Base-by-base conservation (phyloP, 1,140 invertebrate genomes). In the Cherax quadricarinatus region DNA sequence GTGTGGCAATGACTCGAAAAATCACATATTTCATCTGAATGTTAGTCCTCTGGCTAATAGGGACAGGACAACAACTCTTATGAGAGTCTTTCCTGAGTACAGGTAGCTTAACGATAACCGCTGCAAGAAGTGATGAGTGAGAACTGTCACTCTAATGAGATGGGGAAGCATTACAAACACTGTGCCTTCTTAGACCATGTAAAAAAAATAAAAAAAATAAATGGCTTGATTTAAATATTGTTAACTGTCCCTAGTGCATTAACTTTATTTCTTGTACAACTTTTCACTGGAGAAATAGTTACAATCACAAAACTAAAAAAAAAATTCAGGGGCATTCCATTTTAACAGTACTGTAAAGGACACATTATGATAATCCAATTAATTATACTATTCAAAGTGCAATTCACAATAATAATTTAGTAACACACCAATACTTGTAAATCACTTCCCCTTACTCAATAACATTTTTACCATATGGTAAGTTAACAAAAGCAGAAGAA, bases 401-500 rank as follows among this genome's bases (percentile, higher is more conserved):
- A 70, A 70, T 85, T 85, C 12, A 81, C n/a, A 70, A 41, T 66
- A 62, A 84, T 75, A 84, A 85, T 70, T 70, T 70, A 41, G 41
- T 4, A 30, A 79, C 53, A 80, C 41, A 88, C 16, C 75, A 88
- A 18, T 80, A 87, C 21, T 78, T 87, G 70, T 79, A 80, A 91
- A 80, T 79, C n/a, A 70, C 89, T 86, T 86, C 84, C 89, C 89
- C 89, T 86, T 80, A 62, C 62, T 79, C 89, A 85, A 51, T 53
- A 60, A 82, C 66, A 24, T 91, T 84, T 49, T 86, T 79, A 79
- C 84, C 75, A 82, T 60, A 79, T 75, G 85, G 89, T 80, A 86
- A 91, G 89, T 91, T 91, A 91, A 91, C 89, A 86, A 86, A 91
- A 91, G 89, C 89, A 91, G 89, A 91, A 91, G 85, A 91, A 91